Conservation (phyloP, 2,888 invertebrate species). For the Mesorhabditis sp. region DNA sequence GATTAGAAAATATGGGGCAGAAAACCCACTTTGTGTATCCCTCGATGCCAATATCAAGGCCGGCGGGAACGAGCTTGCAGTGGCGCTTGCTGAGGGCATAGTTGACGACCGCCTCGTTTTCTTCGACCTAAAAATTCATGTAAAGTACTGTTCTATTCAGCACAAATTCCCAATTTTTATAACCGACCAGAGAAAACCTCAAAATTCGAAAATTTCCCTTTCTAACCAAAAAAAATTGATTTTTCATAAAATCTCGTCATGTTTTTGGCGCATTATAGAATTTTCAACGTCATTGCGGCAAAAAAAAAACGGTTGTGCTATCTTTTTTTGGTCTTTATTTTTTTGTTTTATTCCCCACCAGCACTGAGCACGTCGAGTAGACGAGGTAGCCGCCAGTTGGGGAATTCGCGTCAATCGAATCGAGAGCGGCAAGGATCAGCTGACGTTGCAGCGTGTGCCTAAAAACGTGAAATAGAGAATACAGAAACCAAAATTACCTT, state of each 20-base stretch:
- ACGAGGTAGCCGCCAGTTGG: conserved; percentile 88
- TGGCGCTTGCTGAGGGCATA: conserved; percentile 83
- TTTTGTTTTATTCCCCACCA: conserved; percentile 62
- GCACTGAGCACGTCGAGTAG: conserved; percentile 95
- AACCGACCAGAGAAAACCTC: no score
- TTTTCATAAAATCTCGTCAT: no score
- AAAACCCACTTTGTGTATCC: conserved; percentile 78
- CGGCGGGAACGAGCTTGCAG: conserved; percentile 87
- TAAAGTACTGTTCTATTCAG: no score
- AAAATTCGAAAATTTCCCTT: no score
- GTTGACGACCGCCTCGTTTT: conserved; percentile 95
- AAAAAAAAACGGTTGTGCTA: conserved; percentile 7
- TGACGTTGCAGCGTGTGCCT: conserved; percentile 78
- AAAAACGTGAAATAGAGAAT: conserved; percentile 5
- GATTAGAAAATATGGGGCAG: background rate
- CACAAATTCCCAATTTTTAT: no score
- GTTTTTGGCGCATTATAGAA: no score
- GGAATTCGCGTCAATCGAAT: conserved; percentile 87
- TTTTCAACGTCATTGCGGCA: no score
- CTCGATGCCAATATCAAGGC: conserved; percentile 88
- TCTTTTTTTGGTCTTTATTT: conserved; percentile 13
- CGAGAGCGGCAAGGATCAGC: conserved; percentile 89
- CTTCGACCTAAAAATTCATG: conserved; percentile 73
- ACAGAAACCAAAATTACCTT: conserved; percentile 14
- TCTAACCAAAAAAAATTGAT: no score